Percentiles rank a stretch among this genome's conserved stretches.
These are phyloP conservation scores for Leptopilina clavipes DNA, from an alignment of 1,140 invertebrate genomes.

Conservation along the genomic window DNA sequence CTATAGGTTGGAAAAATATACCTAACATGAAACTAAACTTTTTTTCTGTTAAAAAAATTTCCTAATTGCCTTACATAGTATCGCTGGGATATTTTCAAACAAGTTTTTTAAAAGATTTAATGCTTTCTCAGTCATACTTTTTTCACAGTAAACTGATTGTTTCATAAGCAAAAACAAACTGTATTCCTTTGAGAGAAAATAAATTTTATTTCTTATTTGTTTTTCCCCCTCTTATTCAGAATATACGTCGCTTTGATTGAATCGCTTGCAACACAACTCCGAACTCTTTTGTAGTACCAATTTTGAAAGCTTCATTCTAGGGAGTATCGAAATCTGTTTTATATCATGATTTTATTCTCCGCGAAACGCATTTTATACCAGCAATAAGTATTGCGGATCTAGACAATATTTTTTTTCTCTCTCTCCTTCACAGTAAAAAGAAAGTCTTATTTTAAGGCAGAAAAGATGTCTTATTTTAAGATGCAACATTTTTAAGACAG, in stretches of 20 bases:
- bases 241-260: conserved; percentile 41
- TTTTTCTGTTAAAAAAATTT: not conserved
- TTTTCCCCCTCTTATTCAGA: not conserved
- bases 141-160: conserved; percentile 18
- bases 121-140: not conserved
- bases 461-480: too few species aligned
- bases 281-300: conserved; percentile 34
- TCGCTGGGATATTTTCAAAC: not conserved
- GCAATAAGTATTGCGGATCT: not conserved
- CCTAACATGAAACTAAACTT: too few species aligned
- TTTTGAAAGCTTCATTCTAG: conserved; percentile 45
- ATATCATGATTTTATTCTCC: conserved; percentile 36
- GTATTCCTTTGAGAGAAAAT: conserved; percentile 48
- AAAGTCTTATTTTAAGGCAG: too few species aligned
- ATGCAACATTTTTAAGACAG: too few species aligned
- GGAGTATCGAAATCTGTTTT: conserved; percentile 52
- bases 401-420: not conserved
- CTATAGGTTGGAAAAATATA: too few species aligned
- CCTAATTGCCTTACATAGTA: too few species aligned
- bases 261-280: conserved; percentile 47
- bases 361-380: not conserved
- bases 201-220: conserved; percentile 43
- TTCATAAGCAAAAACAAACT: conserved; percentile 47
- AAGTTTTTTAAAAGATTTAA: not conserved
- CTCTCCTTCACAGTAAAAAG: too few species aligned